These are phyloP conservation scores for Alouatta palliata DNA, from an alignment of 2,113 vertebrate species.

Conservation along the genomic window DNA sequence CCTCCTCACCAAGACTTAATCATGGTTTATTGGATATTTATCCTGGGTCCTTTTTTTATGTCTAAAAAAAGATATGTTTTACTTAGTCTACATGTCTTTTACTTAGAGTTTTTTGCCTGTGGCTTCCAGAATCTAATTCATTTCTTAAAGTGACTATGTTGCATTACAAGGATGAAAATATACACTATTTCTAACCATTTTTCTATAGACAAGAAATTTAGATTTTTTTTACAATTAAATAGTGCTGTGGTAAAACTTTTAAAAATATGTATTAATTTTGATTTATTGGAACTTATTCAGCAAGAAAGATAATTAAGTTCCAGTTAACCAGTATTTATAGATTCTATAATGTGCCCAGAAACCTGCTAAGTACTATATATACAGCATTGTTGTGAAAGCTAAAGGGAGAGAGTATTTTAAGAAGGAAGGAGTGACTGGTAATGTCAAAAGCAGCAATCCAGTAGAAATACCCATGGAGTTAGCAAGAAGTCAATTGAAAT, in stretches of 20 bases:
- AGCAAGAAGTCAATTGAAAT: neutral
- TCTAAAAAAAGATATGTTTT: neutral
- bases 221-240: neutral
- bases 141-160: neutral
- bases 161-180: neutral
- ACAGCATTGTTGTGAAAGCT: neutral
- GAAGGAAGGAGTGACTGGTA: neutral
- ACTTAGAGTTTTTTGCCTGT: neutral
- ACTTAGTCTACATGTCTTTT: neutral
- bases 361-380: neutral
- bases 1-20: neutral
- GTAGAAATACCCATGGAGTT: neutral
- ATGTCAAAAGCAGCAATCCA: neutral
- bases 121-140: neutral
- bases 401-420: neutral
- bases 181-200: neutral
- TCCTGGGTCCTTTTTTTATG: neutral
- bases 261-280: neutral
- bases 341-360: neutral
- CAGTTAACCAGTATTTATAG: neutral
- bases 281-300: neutral
- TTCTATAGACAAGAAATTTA: neutral
- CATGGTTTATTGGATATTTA: neutral
- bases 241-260: neutral
- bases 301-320: neutral